Percentiles rank a stretch among this genome's conserved stretches.
These are phyloP conservation scores for Drosophila siamana DNA, from an alignment of 2,888 invertebrate species.

Conservation along the genomic window DNA sequence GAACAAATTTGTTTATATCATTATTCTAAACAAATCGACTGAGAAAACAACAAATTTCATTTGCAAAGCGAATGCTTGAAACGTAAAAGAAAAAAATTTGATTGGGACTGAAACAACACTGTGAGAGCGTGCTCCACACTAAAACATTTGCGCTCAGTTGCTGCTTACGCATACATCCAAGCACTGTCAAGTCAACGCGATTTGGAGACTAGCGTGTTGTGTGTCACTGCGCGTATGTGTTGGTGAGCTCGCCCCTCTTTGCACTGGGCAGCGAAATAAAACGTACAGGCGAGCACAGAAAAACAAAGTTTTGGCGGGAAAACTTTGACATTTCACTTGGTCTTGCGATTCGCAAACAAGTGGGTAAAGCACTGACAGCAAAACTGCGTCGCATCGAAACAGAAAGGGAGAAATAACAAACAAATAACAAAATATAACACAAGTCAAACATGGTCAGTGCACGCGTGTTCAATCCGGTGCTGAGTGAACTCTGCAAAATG, in stretches of 20 bases:
- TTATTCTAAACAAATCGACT: slow-evolving; percentile 65
- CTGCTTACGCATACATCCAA: slow-evolving; percentile 16
- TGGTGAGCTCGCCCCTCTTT: slow-evolving; percentile 51
- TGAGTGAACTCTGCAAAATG: slow-evolving; percentile 82
- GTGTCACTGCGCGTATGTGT: slow-evolving; percentile 36
- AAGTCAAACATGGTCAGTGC: slow-evolving; percentile 72
- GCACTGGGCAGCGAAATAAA: slow-evolving; percentile 15
- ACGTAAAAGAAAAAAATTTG: slow-evolving; percentile 39
- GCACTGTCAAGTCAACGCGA: slow-evolving; percentile 29
- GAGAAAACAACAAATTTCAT: slow-evolving; percentile 62
- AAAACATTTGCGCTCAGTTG: slow-evolving; percentile 39
- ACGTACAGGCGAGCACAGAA: slow-evolving; percentile 65
- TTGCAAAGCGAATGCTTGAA: slow-evolving; percentile 55
- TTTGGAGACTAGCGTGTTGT: slow-evolving; percentile 59
- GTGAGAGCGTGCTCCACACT: slow-evolving; percentile 26
- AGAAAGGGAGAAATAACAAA: slow-evolving; percentile 31
- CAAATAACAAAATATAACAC: slow-evolving; percentile 32
- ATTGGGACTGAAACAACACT: slow-evolving; percentile 38
- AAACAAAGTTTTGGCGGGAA: slow-evolving; percentile 82
- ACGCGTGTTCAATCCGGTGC: slow-evolving; percentile 82
- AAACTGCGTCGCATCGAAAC: slow-evolving; percentile 62
- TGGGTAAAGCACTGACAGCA: slow-evolving; percentile 51
- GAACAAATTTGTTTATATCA: slow-evolving; percentile 68
- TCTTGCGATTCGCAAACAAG: slow-evolving; percentile 67
- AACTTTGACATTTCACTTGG: slow-evolving; percentile 76